Conservation (phyloP, 2,888 invertebrate genomes). For the Oeneis ivallda region DNA sequence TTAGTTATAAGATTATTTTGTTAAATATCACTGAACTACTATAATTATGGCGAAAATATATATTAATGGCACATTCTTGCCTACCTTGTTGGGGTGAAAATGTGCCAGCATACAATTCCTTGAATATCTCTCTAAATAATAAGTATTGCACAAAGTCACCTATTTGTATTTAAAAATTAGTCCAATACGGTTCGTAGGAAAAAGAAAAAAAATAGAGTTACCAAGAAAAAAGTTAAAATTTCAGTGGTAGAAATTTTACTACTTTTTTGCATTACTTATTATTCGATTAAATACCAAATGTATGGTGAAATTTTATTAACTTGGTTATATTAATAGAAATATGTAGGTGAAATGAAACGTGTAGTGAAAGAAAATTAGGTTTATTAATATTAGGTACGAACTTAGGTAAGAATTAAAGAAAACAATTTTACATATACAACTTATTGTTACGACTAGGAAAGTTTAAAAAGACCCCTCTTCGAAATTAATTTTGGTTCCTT, state of each 20-base stretch:
- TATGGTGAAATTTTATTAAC: background rate
- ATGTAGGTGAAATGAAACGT: background rate
- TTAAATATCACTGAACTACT: background rate
- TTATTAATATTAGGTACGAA: no score
- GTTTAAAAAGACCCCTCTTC: background rate
- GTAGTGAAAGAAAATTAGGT: background rate
- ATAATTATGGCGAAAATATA: slow-evolving; percentile 1
- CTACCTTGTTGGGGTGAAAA: background rate
- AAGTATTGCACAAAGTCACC: background rate
- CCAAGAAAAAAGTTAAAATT: background rate
- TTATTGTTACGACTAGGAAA: background rate
- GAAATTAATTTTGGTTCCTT: background rate
- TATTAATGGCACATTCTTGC: slow-evolving; percentile 1
- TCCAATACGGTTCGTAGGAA: background rate
- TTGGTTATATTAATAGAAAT: background rate
- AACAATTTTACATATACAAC: background rate
- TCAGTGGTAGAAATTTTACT: background rate
- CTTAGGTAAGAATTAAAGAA: background rate
- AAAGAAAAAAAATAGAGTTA: background rate
- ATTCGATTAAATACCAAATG: background rate
- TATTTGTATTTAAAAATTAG: background rate
- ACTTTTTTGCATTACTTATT: background rate
- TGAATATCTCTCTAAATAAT: background rate
- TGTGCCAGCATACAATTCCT: background rate
- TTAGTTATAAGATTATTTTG: background rate